These are phyloP conservation scores for Steinernema scapterisci DNA, from an alignment of 2,888 invertebrate genomes.

Conservation along the genomic window DNA sequence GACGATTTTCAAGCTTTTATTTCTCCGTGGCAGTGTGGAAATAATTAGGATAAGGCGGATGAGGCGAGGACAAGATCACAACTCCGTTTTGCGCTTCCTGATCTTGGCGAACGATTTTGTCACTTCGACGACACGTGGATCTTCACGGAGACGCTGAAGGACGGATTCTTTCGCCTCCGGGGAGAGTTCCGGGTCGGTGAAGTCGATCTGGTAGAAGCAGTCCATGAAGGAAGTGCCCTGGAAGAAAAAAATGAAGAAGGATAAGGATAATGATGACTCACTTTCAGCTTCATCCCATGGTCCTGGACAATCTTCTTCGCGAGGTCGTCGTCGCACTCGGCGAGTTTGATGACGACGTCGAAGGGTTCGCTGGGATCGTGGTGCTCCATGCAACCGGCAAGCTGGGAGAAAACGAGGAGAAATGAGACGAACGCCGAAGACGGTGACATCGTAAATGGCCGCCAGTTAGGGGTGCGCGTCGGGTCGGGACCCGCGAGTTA, in stretches of 20 bases:
- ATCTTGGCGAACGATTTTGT: background rate
- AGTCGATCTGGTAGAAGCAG: background rate
- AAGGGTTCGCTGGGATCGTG: background rate
- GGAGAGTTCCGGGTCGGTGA: background rate
- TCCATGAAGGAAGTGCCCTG: background rate
- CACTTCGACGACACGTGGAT: background rate
- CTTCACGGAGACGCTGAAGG: background rate
- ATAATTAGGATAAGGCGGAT: too few species aligned
- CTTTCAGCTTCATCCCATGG: background rate
- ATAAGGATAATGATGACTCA: background rate
- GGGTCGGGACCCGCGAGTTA: background rate
- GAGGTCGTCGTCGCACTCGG: background rate
- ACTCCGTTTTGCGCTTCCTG: background rate
- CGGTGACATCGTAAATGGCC: background rate
- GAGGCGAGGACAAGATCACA: too few species aligned
- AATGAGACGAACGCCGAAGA: background rate
- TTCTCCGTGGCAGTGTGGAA: too few species aligned
- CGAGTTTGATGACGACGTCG: background rate
- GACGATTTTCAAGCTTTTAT: too few species aligned
- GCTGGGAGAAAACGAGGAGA: background rate
- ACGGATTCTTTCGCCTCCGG: background rate
- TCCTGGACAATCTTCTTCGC: background rate
- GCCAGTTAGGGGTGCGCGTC: too few species aligned
- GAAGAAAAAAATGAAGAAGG: background rate
- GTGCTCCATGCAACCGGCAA: background rate